Evolutionary conservation across 2,888 invertebrate species (phyloP), one percentile per base, ranked within the genome.

Genomic region (Tenthredo livida): DNA sequence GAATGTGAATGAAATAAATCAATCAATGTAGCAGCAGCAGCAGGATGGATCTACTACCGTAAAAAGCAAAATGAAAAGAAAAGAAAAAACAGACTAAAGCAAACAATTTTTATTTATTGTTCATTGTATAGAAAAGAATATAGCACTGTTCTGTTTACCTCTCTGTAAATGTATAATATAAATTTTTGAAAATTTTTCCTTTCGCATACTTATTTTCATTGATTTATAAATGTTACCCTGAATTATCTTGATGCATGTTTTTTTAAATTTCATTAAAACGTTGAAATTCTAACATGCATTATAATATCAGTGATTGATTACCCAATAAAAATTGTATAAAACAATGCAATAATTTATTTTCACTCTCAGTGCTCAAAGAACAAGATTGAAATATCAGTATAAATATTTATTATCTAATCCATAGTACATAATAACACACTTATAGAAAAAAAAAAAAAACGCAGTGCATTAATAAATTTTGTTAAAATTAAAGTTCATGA

Each of bases 31-130:
- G 25, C 43, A 73, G 61, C 43, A 73, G 61, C 61, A 61, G 72
- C 72, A 73, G 54, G n/a, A 77, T 80, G 80, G 58, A 80, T 80
- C 40, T 80, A 61, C 40, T 80, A 61, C 58, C 25, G 33, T 73
- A 50, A 40, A 25, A 29, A 29, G 29, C 1, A 29, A 29, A 7
- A n/a, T n/a, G 7, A 37, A 43, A 77, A 21, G 33, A 77, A 54
- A 5, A 50, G 25, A 12, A 54, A 43, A 61, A 80, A 80, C 61
- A 80, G 80, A 80, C 58, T 15, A 21, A 58, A 80, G 61, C 37
- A 61, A 80, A 80, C 80, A 61, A 80, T 80, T 80, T 83, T 83
- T 83, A 83, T 83, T 83, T 83, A 83, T 83, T 83, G 70, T 83
- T 83, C 83, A 83, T 67, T 83, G 83, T 83, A 65, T 67, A 83